Conservation (phyloP, 2,888 invertebrate species). For the Parasteatoda lunata region DNA sequence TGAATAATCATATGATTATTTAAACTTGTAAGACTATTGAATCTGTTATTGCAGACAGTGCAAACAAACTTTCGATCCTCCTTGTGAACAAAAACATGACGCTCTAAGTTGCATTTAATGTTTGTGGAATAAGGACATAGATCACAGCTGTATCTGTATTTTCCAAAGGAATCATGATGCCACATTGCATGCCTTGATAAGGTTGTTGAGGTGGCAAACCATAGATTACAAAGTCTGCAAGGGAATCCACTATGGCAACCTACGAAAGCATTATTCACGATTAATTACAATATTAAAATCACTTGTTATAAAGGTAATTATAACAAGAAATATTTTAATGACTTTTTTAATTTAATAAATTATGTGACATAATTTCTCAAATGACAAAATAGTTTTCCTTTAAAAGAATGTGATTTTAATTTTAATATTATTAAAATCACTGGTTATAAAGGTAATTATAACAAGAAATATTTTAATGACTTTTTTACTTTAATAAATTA, state of each 20-base stretch:
- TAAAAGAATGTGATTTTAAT: too few species aligned
- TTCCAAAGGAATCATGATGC: constrained; percentile 17
- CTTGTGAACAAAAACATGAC: constrained; percentile 20
- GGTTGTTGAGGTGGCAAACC: constrained; percentile 27
- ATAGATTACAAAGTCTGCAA: constrained; percentile 19
- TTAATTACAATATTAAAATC: not conserved
- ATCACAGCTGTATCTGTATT: constrained; percentile 26
- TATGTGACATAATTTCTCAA: not conserved
- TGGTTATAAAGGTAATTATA: not conserved
- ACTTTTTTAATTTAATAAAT: not conserved
- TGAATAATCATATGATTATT: constrained; percentile 33
- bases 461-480: not conserved
- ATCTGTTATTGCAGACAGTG: constrained; percentile 29
- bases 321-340: not conserved
- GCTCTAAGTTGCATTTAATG: constrained; percentile 20
- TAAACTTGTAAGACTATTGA: constrained; percentile 6
- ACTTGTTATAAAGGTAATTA: not conserved
- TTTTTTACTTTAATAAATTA: not conserved
- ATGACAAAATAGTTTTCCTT: too few species aligned
- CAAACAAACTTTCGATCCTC: constrained; percentile 12
- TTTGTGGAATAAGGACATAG: constrained; percentile 30
- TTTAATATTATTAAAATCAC: not conserved
- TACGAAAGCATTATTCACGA: not conserved
- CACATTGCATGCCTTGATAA: constrained; percentile 35
- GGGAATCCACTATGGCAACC: not conserved